A percentile compares a stretch with the other conserved stretches of the same genome.
Conservation (phyloP, 1,140 invertebrate species). For the Neodiprion virginianus region DNA sequence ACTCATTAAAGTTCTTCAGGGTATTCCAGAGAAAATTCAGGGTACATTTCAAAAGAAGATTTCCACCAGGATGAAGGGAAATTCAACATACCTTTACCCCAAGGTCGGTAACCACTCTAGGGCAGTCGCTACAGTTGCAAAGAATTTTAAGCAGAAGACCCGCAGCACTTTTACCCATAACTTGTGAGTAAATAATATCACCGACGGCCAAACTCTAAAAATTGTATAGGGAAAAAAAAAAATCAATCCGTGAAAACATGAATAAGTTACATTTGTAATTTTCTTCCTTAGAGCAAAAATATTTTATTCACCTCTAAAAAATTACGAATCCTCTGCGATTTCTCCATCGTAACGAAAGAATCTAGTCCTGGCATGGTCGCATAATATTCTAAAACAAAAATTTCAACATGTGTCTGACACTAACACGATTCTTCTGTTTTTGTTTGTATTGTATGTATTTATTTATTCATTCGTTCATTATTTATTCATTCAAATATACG, state of each 20-base stretch:
- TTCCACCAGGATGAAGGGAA: neutral
- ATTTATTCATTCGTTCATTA: no score
- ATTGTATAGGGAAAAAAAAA: slow-evolving; percentile 34
- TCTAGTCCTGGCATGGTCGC: slow-evolving; percentile 87
- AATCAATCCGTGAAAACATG: slow-evolving; percentile 15
- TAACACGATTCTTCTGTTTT: no score
- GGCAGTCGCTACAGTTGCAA: slow-evolving; percentile 79
- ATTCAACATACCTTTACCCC: slow-evolving; percentile 74
- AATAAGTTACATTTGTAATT: slow-evolving; percentile 12
- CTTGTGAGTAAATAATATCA: slow-evolving; percentile 83
- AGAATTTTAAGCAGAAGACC: slow-evolving; percentile 83
- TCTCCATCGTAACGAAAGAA: slow-evolving; percentile 77
- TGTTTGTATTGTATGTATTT: no score
- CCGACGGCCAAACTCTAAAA: slow-evolving; percentile 79
- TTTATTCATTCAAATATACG: no score
- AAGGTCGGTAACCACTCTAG: slow-evolving; percentile 82
- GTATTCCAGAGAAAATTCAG: slow-evolving; percentile 9
- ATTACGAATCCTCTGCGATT: slow-evolving; percentile 73
- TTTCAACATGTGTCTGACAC: slow-evolving; percentile 8
- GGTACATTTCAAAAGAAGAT: slow-evolving; percentile 12
- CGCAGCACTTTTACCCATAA: slow-evolving; percentile 73
- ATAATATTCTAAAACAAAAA: slow-evolving; percentile 72
- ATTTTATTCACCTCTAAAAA: slow-evolving; percentile 73
- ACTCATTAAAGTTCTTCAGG: neutral
- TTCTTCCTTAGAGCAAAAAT: slow-evolving; percentile 9